Percentiles rank a stretch among this genome's conserved stretches.
These are phyloP conservation scores for Riparia riparia DNA, from an alignment of 2,113 vertebrate species.

Conservation along the genomic window DNA sequence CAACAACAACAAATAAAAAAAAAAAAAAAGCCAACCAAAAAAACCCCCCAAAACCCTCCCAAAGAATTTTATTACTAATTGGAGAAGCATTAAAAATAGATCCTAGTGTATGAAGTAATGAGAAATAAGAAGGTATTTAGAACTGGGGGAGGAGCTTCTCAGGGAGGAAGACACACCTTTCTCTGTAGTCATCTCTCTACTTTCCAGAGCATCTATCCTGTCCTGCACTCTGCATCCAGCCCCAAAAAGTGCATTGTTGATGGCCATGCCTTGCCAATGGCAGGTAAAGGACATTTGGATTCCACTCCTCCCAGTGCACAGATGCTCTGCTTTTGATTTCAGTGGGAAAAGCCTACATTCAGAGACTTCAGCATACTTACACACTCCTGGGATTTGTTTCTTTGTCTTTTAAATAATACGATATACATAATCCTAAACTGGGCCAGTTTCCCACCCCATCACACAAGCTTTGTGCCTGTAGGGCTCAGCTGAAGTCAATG, in stretches of 20 bases:
- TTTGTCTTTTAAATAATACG: constrained; percentile 40
- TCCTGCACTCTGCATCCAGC: background rate
- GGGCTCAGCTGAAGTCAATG: constrained; percentile 42
- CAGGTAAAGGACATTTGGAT: background rate
- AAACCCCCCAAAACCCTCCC: too few species aligned
- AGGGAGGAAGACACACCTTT: background rate
- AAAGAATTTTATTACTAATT: background rate
- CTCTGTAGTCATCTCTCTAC: background rate
- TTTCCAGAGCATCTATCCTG: background rate
- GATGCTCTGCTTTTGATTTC: background rate
- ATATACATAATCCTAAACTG: background rate
- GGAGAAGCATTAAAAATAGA: background rate
- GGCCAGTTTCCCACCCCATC: background rate
- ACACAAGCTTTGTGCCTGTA: constrained; percentile 23
- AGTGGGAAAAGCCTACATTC: background rate
- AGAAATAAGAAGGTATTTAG: background rate
- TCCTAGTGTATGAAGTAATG: background rate
- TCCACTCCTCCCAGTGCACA: background rate
- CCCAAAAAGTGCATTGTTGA: background rate
- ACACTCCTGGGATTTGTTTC: background rate
- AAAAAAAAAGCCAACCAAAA: too few species aligned
- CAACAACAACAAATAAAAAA: too few species aligned
- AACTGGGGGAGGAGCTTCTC: background rate
- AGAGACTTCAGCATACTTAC: background rate
- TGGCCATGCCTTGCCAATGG: background rate